A percentile compares a stretch with the other conserved stretches of the same genome.
Evolutionary conservation across 2,113 vertebrate genomes (phyloP).

Genomic region (Pseudopipra pipra): DNA sequence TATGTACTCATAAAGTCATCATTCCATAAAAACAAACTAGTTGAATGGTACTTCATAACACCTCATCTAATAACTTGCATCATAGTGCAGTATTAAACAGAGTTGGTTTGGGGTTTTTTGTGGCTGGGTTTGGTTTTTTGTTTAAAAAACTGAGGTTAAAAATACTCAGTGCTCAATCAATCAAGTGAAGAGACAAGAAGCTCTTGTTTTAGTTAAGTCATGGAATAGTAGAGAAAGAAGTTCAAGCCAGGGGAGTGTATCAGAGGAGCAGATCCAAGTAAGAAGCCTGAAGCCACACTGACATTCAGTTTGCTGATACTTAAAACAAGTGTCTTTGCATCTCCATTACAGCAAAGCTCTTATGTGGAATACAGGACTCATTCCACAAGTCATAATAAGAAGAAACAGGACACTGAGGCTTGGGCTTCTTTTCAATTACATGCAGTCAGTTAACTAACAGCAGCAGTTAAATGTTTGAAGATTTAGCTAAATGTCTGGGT

Average conservation of each 20-base stretch:
- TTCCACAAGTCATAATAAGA: not conserved
- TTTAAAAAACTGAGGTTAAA: not conserved
- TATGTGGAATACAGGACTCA: not conserved
- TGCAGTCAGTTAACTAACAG: not conserved
- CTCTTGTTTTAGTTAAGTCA: not conserved
- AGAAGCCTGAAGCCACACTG: not conserved
- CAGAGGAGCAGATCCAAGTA: not conserved
- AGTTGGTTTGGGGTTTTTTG: not conserved
- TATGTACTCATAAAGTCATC: not conserved
- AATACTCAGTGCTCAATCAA: not conserved
- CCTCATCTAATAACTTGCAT: not conserved
- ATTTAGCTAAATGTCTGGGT: not conserved
- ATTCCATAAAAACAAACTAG: not conserved
- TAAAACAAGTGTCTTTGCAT: not conserved
- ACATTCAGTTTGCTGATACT: not conserved
- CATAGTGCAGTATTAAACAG: not conserved
- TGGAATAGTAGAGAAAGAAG: not conserved
- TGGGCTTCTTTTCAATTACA: not conserved
- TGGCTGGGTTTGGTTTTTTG: not conserved
- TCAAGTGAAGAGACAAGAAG: not conserved
- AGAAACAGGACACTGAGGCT: not conserved
- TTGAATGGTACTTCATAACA: not conserved
- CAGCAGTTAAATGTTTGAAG: not conserved
- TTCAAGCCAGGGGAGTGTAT: not conserved
- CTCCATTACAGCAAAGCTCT: not conserved